Conservation (phyloP, 2,113 vertebrate genomes). For the Brevimyrus niger region DNA sequence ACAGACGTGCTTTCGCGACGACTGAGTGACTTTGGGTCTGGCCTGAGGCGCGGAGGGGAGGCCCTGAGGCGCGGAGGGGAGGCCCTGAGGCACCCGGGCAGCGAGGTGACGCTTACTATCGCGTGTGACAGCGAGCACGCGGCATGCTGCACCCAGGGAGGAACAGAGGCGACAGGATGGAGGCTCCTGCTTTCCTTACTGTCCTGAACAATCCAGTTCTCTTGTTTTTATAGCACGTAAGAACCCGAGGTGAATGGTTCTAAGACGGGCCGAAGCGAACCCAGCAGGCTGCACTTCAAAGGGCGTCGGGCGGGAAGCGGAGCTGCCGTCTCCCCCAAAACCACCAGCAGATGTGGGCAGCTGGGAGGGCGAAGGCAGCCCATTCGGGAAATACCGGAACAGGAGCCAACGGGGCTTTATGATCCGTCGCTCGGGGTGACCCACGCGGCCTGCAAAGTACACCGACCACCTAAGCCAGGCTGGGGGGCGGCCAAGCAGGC, state of each 20-base stretch:
- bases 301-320: not conserved
- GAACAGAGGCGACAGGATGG: not conserved
- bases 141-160: not conserved
- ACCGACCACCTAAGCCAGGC: not conserved
- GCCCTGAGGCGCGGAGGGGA: not conserved
- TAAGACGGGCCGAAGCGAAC: not conserved
- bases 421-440: not conserved
- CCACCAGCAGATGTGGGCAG: not conserved
- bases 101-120: not conserved
- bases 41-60: not conserved
- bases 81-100: not conserved
- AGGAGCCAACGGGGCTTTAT: not conserved
- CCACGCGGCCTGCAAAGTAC: not conserved
- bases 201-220: not conserved
- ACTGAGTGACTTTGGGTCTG: not conserved
- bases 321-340: not conserved
- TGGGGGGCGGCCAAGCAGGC: not conserved
- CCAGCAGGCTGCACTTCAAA: not conserved
- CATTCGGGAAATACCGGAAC: not conserved
- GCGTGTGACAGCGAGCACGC: not conserved
- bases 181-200: not conserved
- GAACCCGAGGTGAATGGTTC: not conserved
- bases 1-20: not conserved
- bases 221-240: not conserved
- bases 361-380: not conserved